A percentile compares a stretch with the other conserved stretches of the same genome.
Evolutionary conservation across 2,888 invertebrate species (phyloP).

Genomic region (Acanthosepion esculentum): DNA sequence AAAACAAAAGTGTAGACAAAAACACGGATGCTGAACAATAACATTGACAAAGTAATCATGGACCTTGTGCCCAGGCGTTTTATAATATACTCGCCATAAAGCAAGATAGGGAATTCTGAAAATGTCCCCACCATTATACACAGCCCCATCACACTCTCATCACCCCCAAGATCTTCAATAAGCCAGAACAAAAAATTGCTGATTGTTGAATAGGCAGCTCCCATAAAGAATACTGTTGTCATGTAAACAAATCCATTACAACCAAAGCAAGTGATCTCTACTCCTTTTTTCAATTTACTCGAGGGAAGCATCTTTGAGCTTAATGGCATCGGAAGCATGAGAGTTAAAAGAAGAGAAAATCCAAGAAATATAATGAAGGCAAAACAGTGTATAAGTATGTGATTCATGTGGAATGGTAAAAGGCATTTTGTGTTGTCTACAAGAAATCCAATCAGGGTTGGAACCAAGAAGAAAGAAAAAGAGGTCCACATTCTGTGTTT

Average conservation of each 20-base stretch:
- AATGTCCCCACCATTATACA: slow-evolving; percentile 67
- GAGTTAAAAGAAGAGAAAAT: slow-evolving; percentile 62
- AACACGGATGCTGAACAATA: slow-evolving; percentile 61
- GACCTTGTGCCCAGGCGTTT: slow-evolving; percentile 65
- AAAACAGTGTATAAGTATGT: slow-evolving; percentile 70
- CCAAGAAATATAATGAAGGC: slow-evolving; percentile 66
- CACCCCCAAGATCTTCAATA: slow-evolving; percentile 67
- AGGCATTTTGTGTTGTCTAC: slow-evolving; percentile 70
- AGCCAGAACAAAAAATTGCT: slow-evolving; percentile 71
- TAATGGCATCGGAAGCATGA: slow-evolving; percentile 68
- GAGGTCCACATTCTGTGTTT: slow-evolving; percentile 69
- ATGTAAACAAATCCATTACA: slow-evolving; percentile 63
- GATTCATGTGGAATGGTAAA: slow-evolving; percentile 65
- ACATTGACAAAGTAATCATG: slow-evolving; percentile 62
- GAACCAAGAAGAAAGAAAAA: slow-evolving; percentile 67
- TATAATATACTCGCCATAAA: slow-evolving; percentile 64
- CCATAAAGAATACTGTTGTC: slow-evolving; percentile 68
- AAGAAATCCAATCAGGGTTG: slow-evolving; percentile 62
- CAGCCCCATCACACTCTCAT: slow-evolving; percentile 67
- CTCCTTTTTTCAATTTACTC: slow-evolving; percentile 64
- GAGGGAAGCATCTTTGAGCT: slow-evolving; percentile 61
- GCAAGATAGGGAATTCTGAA: slow-evolving; percentile 68
- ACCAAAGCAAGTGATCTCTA: slow-evolving; percentile 65
- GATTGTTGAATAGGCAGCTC: slow-evolving; percentile 64
- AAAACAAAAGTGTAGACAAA: slow-evolving; percentile 69